Percentiles rank a stretch among this genome's conserved stretches.
Evolutionary conservation across 2,113 vertebrate genomes (phyloP).

Genomic region (Notechis scutatus): DNA sequence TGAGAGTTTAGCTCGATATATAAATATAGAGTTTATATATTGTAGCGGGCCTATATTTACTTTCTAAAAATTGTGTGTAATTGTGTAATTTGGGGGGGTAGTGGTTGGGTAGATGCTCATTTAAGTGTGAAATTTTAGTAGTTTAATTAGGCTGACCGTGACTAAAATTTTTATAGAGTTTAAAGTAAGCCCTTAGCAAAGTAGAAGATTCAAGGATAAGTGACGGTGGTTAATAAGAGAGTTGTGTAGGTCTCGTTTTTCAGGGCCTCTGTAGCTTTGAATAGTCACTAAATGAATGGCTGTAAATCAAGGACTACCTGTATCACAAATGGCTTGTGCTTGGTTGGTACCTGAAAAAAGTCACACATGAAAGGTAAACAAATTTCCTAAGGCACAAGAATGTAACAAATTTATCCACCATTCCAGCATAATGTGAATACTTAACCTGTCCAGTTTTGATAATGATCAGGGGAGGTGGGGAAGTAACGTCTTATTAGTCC

Average conservation of each 20-base stretch:
- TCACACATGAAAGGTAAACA: neutral
- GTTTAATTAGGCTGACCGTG: neutral
- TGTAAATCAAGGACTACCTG: too few relatives aligned
- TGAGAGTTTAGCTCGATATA: neutral
- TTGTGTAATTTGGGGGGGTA: neutral
- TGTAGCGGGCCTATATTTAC: neutral
- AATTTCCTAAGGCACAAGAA: neutral
- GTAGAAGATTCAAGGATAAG: neutral
- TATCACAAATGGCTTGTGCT: neutral
- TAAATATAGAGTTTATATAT: neutral
- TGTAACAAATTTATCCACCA: neutral
- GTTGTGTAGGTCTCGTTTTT: too few relatives aligned
- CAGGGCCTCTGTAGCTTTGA: too few relatives aligned
- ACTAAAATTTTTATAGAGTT: neutral
- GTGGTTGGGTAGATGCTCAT: neutral
- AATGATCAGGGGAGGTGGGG: neutral
- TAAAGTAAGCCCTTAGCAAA: neutral
- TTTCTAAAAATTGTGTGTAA: neutral
- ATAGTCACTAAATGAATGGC: too few relatives aligned
- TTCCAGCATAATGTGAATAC: neutral
- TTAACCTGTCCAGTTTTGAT: neutral
- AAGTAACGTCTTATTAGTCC: neutral
- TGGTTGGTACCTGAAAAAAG: neutral
- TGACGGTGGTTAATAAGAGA: neutral
- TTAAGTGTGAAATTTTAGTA: neutral